Evolutionary conservation across 2,888 invertebrate species (phyloP), one percentile per base, ranked within the genome.

Genomic region (Heliconius erato): DNA sequence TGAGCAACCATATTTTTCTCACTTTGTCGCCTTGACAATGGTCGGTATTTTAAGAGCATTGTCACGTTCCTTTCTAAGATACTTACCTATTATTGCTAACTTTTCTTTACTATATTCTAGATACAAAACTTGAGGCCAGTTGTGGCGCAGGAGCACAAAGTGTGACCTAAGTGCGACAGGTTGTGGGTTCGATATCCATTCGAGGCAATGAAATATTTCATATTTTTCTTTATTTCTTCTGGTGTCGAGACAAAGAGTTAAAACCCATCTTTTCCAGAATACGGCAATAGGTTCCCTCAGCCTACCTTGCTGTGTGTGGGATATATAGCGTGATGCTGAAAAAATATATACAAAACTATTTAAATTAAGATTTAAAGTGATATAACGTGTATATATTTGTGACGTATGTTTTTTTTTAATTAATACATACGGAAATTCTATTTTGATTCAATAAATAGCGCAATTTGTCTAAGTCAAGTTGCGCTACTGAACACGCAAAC

Each of bases 1-100:
- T 95, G 94, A 95, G 93, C 93, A 92, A 94, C 92, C 91, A 94
- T 95, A 95, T 95, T 94, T 95, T 95, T 95, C 95, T 94, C 94
- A 95, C 95, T 95, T 95, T 94, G 95, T 95, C 94, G 94, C 90
- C 86, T 88, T 90, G 89, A 89, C 90, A 74, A 72, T 72, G 40
- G 71, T 19, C 71, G 71, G 71, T 44, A 44, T 72, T 72, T 44
- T 72, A 44, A 72, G 71, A 72, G 71, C 71, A 72, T 72, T 72
- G 71, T 72, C 71, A 72, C 71, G 71, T 72, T 72, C 71, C 14
- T 72, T 72, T 72, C 44, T 72, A 72, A 44, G n/a, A 44, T 44
- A 72, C 71, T 72, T 44, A 44, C 26, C 44, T 69, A 23, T 69
- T 44, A 72, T 72, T 44, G 71, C 40, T 40, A 40, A 40, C 71